Evolutionary conservation across 2,113 vertebrate species (phyloP).

Genomic region (Acanthisitta chloris): DNA sequence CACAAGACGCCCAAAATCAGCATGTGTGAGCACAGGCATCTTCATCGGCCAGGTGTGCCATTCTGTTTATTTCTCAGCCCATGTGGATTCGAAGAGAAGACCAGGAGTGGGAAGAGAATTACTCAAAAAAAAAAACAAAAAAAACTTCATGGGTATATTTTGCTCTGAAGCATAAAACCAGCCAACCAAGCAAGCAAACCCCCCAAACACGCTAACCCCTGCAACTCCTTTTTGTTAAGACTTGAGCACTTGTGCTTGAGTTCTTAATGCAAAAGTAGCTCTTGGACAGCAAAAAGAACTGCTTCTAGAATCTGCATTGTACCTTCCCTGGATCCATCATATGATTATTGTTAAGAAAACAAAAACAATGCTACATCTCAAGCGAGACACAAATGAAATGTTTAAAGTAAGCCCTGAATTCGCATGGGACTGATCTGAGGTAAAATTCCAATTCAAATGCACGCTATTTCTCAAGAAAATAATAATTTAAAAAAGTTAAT

Average conservation of each 20-base stretch:
- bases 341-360: neutral
- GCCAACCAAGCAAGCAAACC: neutral
- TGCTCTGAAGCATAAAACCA: neutral
- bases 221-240: neutral
- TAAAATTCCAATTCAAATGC: neutral
- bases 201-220: neutral
- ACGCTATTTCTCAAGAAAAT: neutral
- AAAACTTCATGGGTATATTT: neutral
- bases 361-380: neutral
- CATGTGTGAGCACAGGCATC: rapidly evolving
- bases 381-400: neutral
- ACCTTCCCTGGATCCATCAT: neutral
- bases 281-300: neutral
- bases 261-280: neutral
- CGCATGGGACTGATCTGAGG: neutral
- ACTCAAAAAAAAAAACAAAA: too few species aligned
- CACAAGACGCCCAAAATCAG: neutral
- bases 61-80: neutral
- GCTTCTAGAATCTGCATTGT: neutral
- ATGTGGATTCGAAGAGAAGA: neutral
- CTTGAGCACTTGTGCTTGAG: neutral
- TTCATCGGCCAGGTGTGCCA: neutral
- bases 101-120: neutral
- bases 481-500: neutral
- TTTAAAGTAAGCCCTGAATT: neutral